Evolutionary conservation across 1,140 invertebrate species (phyloP), one percentile per base, ranked within the genome.

Genomic region (Gryon sp.): DNA sequence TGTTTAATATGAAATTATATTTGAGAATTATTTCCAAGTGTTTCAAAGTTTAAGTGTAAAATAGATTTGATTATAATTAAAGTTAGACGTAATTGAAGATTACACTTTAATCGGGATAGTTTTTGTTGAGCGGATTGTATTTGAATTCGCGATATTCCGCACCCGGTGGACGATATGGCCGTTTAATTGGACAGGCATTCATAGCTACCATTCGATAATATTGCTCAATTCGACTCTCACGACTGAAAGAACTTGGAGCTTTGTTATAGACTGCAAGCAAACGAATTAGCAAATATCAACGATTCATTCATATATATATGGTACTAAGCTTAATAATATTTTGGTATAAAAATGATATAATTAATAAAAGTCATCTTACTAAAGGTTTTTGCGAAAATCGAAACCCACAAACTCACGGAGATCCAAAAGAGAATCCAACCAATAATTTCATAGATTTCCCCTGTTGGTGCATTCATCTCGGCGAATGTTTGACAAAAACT

Each of bases 401-500:
- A 93, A 0, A 93, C 78, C 93, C 94, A 96, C 1, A 96, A 36
- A 9, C 92, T 91, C 0, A 92, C 8, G 1, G 92, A 4, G 90
- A 83, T 0, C 93, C 63, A 0, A 94, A 78, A 2, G 83, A 34
- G 11, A 12, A 11, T 63, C 62, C 91, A 83, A 43, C 94, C 95
- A 15, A 95, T 0, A 0, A 93, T 86, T n/a, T 89, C 90, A 89
- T 98, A 99, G 96, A 96, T 98, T 83, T 96, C 92, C 4, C 96
- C 97, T 22, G 93, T 94, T 24, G 95, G 93, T 6, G 96, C 96
- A 62, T 94, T 90, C 74, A 98, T 92, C 90, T 99, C 97, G 34
- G 94, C 91, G 86, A 96, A 97, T 7, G 97, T 99, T 85, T 97
- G 94, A 82, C 97, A 94, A 89, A 97, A 99, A 65, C 94, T 96